Percentiles rank a stretch among this genome's conserved stretches.
Evolutionary conservation across 2,797 vertebrate genomes (phyloP).

Genomic region (Hydrocynus forskahlii): DNA sequence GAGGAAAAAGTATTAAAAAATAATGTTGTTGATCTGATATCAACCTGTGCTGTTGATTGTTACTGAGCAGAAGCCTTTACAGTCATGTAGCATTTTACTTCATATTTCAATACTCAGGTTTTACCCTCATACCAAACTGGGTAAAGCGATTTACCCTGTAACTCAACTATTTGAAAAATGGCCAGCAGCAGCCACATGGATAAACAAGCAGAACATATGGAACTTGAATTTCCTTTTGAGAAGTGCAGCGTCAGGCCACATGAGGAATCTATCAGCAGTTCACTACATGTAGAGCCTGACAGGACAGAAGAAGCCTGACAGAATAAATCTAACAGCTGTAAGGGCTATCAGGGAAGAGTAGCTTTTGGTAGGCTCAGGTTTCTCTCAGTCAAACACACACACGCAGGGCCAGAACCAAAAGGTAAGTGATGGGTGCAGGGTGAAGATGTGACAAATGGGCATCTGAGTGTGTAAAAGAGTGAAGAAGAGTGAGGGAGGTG

Average conservation of each 20-base stretch:
- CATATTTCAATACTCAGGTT: neutral
- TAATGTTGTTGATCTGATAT: neutral
- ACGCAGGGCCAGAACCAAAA: constrained; percentile 58
- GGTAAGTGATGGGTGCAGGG: constrained; percentile 37
- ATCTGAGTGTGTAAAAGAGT: neutral
- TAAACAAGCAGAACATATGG: constrained; percentile 49
- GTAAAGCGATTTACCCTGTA: constrained; percentile 35
- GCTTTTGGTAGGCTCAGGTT: constrained; percentile 46
- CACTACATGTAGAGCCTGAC: constrained; percentile 39
- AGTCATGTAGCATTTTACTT: neutral
- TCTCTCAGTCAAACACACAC: constrained; percentile 33
- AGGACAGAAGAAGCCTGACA: constrained; percentile 12
- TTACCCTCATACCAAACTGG: constrained; percentile 23
- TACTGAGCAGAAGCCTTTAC: neutral
- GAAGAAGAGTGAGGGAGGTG: constrained; percentile 7
- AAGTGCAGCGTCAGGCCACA: constrained; percentile 25
- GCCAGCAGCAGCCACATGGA: constrained; percentile 26
- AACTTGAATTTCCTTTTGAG: constrained; percentile 50
- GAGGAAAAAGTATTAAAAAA: neutral
- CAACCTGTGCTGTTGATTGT: neutral
- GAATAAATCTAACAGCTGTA: constrained; percentile 56
- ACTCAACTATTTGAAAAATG: constrained; percentile 11
- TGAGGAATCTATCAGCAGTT: constrained; percentile 50
- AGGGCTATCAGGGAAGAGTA: constrained; percentile 25
- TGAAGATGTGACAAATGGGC: neutral